phyloP scores from a whole-genome alignment of 2,888 invertebrate species.

The Ornithoptera priamus region DNA sequence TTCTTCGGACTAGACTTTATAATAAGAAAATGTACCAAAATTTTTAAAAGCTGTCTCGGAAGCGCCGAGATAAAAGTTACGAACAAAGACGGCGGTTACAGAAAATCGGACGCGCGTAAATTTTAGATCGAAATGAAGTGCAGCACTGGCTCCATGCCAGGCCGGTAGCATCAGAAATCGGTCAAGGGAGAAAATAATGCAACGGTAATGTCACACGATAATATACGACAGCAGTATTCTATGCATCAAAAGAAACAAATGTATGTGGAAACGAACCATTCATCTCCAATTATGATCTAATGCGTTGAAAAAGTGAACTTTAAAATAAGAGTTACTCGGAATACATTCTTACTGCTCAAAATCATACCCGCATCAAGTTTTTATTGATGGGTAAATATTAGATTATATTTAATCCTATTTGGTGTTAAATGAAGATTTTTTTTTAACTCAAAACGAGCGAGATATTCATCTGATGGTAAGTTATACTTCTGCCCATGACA shows the following conservation, averaged over 20 bases:
- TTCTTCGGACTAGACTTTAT: neutral
- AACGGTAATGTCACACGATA: neutral
- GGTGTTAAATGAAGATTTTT: too few relatives aligned
- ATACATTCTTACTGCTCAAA: too few relatives aligned
- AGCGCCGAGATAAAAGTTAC: neutral
- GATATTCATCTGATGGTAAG: too few relatives aligned
- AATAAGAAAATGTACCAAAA: neutral
- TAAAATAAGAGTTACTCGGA: too few relatives aligned
- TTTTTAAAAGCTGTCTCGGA: neutral
- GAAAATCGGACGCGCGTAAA: slow-evolving; percentile 6
- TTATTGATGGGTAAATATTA: too few relatives aligned
- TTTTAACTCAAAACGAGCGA: too few relatives aligned
- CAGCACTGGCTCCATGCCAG: slow-evolving; percentile 1
- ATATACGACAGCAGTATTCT: neutral
- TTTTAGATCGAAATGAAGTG: slow-evolving; percentile 6
- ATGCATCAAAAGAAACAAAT: neutral
- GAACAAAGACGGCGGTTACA: slow-evolving; percentile 3
- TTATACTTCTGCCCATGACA: too few relatives aligned
- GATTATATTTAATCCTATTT: too few relatives aligned
- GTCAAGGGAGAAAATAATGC: slow-evolving; percentile 8
- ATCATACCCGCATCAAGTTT: too few relatives aligned
- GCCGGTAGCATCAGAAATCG: slow-evolving; percentile 3
- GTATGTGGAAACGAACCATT: too few relatives aligned
- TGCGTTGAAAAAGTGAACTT: too few relatives aligned
- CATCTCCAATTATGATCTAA: too few relatives aligned